Base-by-base conservation (phyloP, 2,888 invertebrate species). In the Drosophila longiperda region DNA sequence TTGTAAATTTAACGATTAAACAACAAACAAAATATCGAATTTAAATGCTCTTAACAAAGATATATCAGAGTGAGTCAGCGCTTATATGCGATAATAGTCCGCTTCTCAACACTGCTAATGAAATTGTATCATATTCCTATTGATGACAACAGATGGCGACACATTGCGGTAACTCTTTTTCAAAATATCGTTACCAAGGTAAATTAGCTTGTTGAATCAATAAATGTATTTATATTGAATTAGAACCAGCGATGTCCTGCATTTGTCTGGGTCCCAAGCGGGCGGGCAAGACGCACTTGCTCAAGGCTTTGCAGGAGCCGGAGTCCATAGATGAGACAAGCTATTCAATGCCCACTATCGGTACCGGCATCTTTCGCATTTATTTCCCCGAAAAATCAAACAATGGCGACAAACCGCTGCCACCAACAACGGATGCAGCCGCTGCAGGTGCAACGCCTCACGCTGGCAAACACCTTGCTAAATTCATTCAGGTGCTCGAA, bases 251-350 rank as follows among this genome's bases (percentile, higher is more conserved):
- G 73, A 78, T 83, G 80, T 93, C 94, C 84, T 94, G 94, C 76
- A 91, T 97, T 9, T 97, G 97, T 83, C 93, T 97, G 36, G 97
- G 97, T 0, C 97, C 97, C 0, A 94, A 95, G 71, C 95, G 96
- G 40, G 96, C 97, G 0, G 97, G 97, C 0, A 97, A 97, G 94
- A 97, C 97, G 0, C 95, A 97, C 33, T 92, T 97, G 26, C 91
- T 97, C 70, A 96, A 96, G 92, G 95, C 95, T 73, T 93, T 97
- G 0, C 96, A 96, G 92, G 95, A 95, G 64, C 94, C 94, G 0
- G 95, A 95, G 73, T 94, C 94, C 0, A 95, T 97, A 49, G 97
- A 97, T 89, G 95, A 95, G 59, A 97, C 97, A 0, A 95, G 96
- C 57, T 96, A 96, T 62, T 96, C 97, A 0, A 96, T 97, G 49